phyloP scores from a whole-genome alignment of 2,888 invertebrate genomes.

The Drosophila kuntzei region DNA sequence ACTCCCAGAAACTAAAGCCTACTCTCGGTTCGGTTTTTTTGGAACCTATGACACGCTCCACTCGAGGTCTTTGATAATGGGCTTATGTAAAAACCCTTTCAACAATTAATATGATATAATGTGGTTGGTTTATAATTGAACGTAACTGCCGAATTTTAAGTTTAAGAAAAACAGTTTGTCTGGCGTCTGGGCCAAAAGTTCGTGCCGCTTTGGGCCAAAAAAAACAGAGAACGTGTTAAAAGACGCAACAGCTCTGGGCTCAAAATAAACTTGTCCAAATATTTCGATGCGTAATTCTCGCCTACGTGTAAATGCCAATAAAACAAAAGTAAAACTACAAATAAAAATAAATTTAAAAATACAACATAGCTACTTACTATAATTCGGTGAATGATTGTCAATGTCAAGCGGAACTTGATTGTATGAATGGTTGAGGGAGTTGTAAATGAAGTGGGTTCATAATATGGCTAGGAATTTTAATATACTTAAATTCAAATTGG shows the following conservation, averaged over 20 bases:
- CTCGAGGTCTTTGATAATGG: conserved; percentile 1
- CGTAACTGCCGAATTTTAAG: not conserved
- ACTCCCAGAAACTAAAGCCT: not conserved
- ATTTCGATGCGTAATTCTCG: conserved; percentile 52
- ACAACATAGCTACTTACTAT: not conserved
- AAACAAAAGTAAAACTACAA: conserved; percentile 7
- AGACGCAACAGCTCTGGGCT: conserved; percentile 14
- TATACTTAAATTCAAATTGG: too few species aligned
- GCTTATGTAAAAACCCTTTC: conserved; percentile 38
- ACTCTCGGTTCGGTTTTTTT: too few species aligned
- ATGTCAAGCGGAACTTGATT: conserved; percentile 5
- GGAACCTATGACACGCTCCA: conserved; percentile 16
- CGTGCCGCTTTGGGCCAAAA: conserved; percentile 37
- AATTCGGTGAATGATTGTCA: conserved; percentile 5
- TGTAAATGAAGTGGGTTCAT: not conserved
- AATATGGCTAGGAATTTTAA: not conserved
- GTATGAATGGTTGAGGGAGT: conserved; percentile 29
- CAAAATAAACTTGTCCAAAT: conserved; percentile 20
- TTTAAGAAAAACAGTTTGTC: conserved; percentile 23
- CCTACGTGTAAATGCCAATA: conserved; percentile 61
- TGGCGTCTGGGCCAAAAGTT: conserved; percentile 31
- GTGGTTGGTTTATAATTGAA: not conserved
- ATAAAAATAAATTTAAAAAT: too few species aligned
- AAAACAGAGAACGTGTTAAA: conserved; percentile 52
- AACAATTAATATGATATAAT: not conserved